A percentile compares a stretch with the other conserved stretches of the same genome.
phyloP scores from a whole-genome alignment of 2,797 vertebrate species.

The Furcifer pardalis region DNA sequence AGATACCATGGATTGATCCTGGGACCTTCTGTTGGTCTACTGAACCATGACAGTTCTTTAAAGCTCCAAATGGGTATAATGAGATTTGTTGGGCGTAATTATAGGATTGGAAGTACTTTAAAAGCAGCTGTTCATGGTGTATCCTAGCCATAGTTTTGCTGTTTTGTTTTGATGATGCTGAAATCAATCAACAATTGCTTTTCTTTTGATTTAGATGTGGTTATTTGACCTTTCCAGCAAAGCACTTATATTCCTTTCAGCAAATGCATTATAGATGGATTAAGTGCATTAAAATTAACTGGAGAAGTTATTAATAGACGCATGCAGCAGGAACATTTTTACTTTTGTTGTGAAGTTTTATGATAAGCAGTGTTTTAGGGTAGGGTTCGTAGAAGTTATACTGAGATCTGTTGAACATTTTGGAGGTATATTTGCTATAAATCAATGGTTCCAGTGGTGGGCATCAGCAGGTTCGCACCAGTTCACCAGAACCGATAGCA shows the following conservation, averaged over 20 bases:
- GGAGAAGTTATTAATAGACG: slow-evolving; percentile 39
- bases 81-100: too few species aligned
- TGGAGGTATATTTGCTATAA: too few species aligned
- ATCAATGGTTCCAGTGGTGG: too few species aligned
- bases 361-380: background rate
- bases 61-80: too few species aligned
- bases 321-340: background rate
- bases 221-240: slow-evolving; percentile 47
- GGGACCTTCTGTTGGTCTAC: too few species aligned
- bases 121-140: background rate
- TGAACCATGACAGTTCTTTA: too few species aligned
- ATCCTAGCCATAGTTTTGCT: slow-evolving; percentile 31
- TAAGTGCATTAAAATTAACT: slow-evolving; percentile 61
- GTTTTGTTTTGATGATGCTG: slow-evolving; percentile 52
- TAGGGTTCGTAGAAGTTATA: background rate
- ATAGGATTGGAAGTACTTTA: too few species aligned
- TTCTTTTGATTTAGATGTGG: slow-evolving; percentile 57
- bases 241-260: slow-evolving; percentile 45
- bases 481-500: too few species aligned
- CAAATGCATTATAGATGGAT: slow-evolving; percentile 48
- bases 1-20: too few species aligned
- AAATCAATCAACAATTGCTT: slow-evolving; percentile 67
- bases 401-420: background rate
- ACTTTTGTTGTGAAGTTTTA: background rate
- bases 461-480: too few species aligned